Evolutionary conservation across 1,140 invertebrate genomes (phyloP).

Genomic region (Drosophila willistoni): DNA sequence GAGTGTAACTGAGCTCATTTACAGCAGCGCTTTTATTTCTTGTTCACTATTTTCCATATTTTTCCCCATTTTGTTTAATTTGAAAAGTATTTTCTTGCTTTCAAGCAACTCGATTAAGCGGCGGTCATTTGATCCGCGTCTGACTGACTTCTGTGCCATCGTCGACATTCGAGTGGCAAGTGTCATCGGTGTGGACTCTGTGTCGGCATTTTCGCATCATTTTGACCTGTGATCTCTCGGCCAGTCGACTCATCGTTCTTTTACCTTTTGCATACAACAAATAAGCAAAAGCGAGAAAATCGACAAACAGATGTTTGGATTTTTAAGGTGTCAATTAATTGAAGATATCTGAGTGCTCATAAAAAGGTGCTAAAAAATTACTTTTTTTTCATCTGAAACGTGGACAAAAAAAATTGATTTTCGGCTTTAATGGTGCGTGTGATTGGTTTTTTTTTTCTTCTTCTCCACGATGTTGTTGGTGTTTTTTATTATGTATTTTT

Average conservation of each 20-base stretch:
- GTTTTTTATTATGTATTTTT: constrained; percentile 15
- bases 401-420: constrained; percentile 34
- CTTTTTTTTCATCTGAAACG: constrained; percentile 50
- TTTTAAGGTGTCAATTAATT: constrained; percentile 64
- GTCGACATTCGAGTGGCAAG: constrained; percentile 25
- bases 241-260: constrained; percentile 19
- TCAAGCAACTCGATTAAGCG: constrained; percentile 35
- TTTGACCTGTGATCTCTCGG: constrained; percentile 48
- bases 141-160: constrained; percentile 47
- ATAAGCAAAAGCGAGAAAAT: not conserved
- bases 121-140: constrained; percentile 70
- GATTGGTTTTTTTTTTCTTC: constrained; percentile 26
- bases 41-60: constrained; percentile 56
- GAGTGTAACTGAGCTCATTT: constrained; percentile 63
- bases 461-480: not conserved
- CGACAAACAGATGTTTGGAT: constrained; percentile 29
- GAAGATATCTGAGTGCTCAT: constrained; percentile 45
- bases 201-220: constrained; percentile 36
- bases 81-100: constrained; percentile 63
- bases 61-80: constrained; percentile 72
- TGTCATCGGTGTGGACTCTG: not conserved
- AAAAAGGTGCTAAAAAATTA: constrained; percentile 69
- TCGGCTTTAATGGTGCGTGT: constrained; percentile 47
- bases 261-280: constrained; percentile 15
- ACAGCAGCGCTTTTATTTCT: constrained; percentile 55